Conservation (phyloP, 1,140 invertebrate species). For the Pteromalus puparum region DNA sequence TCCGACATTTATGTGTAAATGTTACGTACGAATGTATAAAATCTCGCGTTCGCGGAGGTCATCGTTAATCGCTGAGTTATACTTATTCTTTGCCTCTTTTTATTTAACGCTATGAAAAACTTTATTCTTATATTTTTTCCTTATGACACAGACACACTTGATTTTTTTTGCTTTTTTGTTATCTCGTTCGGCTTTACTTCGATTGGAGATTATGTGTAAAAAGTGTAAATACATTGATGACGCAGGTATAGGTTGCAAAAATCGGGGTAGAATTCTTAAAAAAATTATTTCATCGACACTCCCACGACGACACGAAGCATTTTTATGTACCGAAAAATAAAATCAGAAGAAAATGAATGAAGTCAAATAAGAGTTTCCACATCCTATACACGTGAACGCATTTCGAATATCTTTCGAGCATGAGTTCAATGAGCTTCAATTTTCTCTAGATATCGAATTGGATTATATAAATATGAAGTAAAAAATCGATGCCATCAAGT, state of each 20-base stretch:
- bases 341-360: not conserved
- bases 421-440: no score
- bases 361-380: no score
- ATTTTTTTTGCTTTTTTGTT: conserved; percentile 13
- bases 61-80: conserved; percentile 38
- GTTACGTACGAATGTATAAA: conserved; percentile 73
- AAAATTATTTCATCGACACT: not conserved
- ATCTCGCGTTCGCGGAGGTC: conserved; percentile 56
- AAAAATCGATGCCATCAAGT: no score
- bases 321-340: not conserved
- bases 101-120: conserved; percentile 41
- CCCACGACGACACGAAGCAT: not conserved
- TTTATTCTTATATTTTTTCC: conserved; percentile 14
- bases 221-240: conserved; percentile 18
- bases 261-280: not conserved
- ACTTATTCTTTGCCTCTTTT: conserved; percentile 32
- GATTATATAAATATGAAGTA: no score
- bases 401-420: no score
- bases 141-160: conserved; percentile 24
- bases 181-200: conserved; percentile 19
- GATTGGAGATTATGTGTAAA: conserved; percentile 12
- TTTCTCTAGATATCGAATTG: not conserved
- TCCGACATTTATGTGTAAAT: conserved; percentile 43
- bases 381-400: no score
- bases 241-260: not conserved